Percentiles rank a stretch among this genome's conserved stretches.
These are phyloP conservation scores for Patella vulgata DNA, from an alignment of 1,140 invertebrate species.

Conservation along the genomic window DNA sequence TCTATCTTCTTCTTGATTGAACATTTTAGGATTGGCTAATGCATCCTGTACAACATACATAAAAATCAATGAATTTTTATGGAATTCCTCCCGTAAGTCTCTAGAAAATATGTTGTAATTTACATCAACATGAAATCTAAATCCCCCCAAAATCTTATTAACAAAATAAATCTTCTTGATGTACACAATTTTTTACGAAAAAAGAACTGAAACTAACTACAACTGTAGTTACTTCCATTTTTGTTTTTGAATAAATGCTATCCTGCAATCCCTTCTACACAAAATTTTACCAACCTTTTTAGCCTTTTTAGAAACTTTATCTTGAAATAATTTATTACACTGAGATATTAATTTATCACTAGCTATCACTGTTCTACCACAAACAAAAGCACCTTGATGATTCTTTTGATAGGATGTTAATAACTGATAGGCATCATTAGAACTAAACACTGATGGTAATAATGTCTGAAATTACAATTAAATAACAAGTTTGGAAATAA, in stretches of 20 bases:
- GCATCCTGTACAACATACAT: constrained; percentile 49
- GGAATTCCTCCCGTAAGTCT: too few species aligned
- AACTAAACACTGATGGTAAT: constrained; percentile 82
- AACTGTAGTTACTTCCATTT: too few species aligned
- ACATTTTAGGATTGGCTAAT: constrained; percentile 47
- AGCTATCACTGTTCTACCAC: constrained; percentile 70
- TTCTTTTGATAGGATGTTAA: constrained; percentile 75
- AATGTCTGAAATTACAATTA: constrained; percentile 63
- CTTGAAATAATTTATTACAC: constrained; percentile 76
- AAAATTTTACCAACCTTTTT: too few species aligned
- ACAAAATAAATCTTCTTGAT: too few species aligned
- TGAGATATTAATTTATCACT: constrained; percentile 75
- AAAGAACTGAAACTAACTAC: too few species aligned
- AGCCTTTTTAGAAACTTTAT: constrained; percentile 78
- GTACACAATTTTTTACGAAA: too few species aligned
- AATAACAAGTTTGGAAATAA: too few species aligned
- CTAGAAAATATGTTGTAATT: too few species aligned
- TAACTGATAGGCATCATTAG: constrained; percentile 79
- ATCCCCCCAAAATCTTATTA: too few species aligned
- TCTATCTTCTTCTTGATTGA: constrained; percentile 43
- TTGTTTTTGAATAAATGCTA: too few species aligned
- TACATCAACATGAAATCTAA: too few species aligned
- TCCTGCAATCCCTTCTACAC: too few species aligned
- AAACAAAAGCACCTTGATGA: constrained; percentile 61
- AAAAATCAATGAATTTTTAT: not conserved